A percentile compares a stretch with the other conserved stretches of the same genome.
phyloP scores from a whole-genome alignment of 2,797 vertebrate species.

The Sciurus carolinensis region DNA sequence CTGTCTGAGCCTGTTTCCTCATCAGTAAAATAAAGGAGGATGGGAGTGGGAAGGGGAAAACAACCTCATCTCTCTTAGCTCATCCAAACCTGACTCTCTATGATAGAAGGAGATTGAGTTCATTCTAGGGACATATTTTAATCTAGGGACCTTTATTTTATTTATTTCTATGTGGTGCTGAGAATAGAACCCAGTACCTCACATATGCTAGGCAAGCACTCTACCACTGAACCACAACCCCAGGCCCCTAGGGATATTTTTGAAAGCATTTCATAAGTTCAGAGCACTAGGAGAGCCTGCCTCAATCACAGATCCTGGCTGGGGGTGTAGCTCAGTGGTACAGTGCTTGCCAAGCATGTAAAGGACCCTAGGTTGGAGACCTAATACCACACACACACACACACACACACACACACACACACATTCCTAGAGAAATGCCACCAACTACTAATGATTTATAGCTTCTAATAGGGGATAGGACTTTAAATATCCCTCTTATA shows the following conservation, averaged over 20 bases:
- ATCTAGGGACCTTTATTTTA: background rate
- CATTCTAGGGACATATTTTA: conserved; percentile 43
- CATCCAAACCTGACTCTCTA: background rate
- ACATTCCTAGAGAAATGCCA: conserved; percentile 40
- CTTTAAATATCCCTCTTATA: background rate
- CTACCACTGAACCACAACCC: too few species aligned
- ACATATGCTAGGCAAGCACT: too few species aligned
- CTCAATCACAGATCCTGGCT: background rate
- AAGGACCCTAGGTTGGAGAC: background rate
- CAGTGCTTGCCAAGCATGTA: background rate
- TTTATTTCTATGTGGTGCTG: too few species aligned
- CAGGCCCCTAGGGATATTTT: background rate
- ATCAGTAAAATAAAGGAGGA: background rate
- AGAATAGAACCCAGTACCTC: too few species aligned
- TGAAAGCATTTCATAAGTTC: conserved; percentile 53
- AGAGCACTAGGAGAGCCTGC: background rate
- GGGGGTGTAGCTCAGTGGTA: background rate
- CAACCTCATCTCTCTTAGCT: background rate
- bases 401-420: background rate
- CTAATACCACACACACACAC: background rate
- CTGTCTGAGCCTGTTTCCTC: background rate
- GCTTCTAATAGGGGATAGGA: background rate
- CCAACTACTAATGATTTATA: conserved; percentile 54
- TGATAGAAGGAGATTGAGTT: background rate
- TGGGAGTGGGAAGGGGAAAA: background rate